These are phyloP conservation scores for Macquaria australasica DNA, from an alignment of 2,113 vertebrate genomes.

Conservation along the genomic window DNA sequence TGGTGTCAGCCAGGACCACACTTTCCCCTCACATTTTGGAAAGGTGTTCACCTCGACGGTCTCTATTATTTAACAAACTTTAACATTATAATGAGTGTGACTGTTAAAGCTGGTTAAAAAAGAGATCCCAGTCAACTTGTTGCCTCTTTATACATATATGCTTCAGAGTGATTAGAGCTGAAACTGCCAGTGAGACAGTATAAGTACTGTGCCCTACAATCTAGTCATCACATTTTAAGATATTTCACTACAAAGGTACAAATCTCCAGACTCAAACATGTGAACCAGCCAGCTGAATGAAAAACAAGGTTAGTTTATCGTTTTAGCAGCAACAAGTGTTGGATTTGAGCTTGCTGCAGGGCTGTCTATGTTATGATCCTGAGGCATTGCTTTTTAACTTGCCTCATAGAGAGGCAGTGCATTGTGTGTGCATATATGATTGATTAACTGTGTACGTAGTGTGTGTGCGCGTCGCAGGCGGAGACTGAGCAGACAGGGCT, in stretches of 20 bases:
- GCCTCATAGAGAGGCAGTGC: constrained; percentile 56
- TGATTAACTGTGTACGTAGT: constrained; percentile 75
- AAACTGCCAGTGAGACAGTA: background rate
- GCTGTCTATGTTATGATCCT: constrained; percentile 29
- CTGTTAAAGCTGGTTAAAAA: background rate
- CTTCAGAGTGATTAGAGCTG: background rate
- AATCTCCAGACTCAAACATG: background rate
- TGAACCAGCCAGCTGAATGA: background rate
- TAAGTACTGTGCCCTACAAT: background rate
- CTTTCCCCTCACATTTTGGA: background rate
- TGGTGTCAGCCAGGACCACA: background rate
- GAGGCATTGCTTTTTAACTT: constrained; percentile 46
- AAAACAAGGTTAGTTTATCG: constrained; percentile 1
- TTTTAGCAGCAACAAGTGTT: constrained; percentile 21
- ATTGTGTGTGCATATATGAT: constrained; percentile 76
- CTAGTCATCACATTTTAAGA: background rate
- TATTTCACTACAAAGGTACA: background rate
- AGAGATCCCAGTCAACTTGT: background rate
- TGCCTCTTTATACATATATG: background rate
- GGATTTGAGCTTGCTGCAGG: background rate
- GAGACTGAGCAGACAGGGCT: constrained; percentile 82
- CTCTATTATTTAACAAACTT: background rate
- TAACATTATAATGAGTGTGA: background rate
- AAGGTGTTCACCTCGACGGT: background rate
- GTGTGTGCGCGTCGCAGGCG: constrained; percentile 54